Base-by-base conservation (phyloP, 2,888 invertebrate species). In the Epirrhoe tristata region DNA sequence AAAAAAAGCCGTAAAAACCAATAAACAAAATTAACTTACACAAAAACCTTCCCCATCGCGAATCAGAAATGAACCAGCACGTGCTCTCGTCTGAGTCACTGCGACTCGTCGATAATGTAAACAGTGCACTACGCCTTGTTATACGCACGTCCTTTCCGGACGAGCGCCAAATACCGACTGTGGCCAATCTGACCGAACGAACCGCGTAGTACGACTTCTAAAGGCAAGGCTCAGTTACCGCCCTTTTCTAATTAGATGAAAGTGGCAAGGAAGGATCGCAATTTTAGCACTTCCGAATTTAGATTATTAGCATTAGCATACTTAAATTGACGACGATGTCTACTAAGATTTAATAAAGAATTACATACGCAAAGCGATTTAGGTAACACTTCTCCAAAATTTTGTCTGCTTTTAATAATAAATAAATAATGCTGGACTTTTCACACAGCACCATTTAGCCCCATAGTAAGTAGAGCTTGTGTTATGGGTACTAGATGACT, bases 11-110 rank as follows among this genome's bases (percentile, higher is more conserved):
- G 43, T 12, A 43, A 43, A 43, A 8, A 14, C 6, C 1, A 48
- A 46, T 46, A 46, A 48, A 48, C 53, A 43, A 53, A 51, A 63
- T 54, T 61, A 77, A 88, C 89, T 89, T 76, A 89, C 89, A 80
- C 80, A 74, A 88, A 89, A 78, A 86, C 78, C 79, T 87, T 89
- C 74, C 86, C 86, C 88, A 88, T 86, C 61, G 24, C 57, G 36
- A 57, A 65, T 34, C 34, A 55, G 53, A 59, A 59, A 50, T 24
- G 57, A n/a, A 17, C 14, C 7, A 36, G 12, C 63, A 63, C 69
- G 59, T 63, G 66, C 61, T 24, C 39, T 56, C 36, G 61, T 32
- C 58, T 78, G 78, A 81, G 73, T 79, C 81, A 81, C 74, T 71
- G 73, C 71, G 66, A 34, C 24, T 12, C 70, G 70, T 74, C 73